Evolutionary conservation across 2,113 vertebrate species (phyloP).

Genomic region (Lates calcarifer): DNA sequence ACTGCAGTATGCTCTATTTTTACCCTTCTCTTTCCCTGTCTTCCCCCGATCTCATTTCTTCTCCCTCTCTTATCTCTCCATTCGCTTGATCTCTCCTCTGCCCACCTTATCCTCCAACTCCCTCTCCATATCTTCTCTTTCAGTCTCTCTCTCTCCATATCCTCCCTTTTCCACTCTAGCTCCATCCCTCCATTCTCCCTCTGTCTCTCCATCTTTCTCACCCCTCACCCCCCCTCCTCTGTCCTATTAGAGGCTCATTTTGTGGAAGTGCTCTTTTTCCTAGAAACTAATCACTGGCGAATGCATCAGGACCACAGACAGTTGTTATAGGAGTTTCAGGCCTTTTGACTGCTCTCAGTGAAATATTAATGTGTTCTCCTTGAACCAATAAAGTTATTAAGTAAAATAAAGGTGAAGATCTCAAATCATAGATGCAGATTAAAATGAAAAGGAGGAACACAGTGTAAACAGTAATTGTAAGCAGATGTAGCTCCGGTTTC

Average conservation of each 20-base stretch:
- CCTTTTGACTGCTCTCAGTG: neutral
- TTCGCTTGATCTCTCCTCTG: neutral
- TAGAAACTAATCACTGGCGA: conserved; percentile 48
- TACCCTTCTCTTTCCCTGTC: conserved; percentile 50
- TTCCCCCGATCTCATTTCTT: conserved; percentile 48
- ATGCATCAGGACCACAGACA: conserved; percentile 13
- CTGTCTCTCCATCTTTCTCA: neutral
- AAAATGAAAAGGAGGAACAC: too few species aligned
- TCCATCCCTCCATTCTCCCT: neutral
- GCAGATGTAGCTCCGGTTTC: too few species aligned
- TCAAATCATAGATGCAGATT: conserved; percentile 39
- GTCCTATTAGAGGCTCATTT: conserved; percentile 41
- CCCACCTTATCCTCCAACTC: neutral
- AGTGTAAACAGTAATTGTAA: too few species aligned
- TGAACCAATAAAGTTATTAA: conserved; percentile 47
- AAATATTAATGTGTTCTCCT: conserved; percentile 35
- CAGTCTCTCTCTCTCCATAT: conserved; percentile 1
- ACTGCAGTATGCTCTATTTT: conserved; percentile 76
- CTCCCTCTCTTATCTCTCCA: conserved; percentile 15
- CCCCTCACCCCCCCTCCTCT: neutral
- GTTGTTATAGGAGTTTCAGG: conserved; percentile 25
- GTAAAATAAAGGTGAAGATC: conserved; percentile 39
- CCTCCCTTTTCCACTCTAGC: neutral
- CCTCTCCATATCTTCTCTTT: conserved; percentile 13
- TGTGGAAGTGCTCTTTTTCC: conserved; percentile 37